Evolutionary conservation across 2,113 vertebrate species (phyloP), one percentile per base, ranked within the genome.

Genomic region (Oncorhynchus mykiss): DNA sequence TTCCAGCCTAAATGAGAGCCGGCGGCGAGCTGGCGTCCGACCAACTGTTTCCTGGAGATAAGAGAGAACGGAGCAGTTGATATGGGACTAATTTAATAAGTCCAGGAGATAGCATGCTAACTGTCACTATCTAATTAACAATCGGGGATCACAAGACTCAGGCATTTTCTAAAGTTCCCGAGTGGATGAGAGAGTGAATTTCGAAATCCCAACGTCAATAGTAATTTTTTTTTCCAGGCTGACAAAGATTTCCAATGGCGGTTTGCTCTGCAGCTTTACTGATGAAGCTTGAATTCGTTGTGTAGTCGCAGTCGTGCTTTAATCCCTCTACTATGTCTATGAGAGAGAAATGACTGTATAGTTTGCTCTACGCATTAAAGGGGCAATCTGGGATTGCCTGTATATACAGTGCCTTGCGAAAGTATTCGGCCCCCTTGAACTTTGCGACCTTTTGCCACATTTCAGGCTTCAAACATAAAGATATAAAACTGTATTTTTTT

Each of bases 31-130:
- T 91, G 91, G 88, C 90, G 80, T 72, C 79, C 49, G 84, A 82
- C 88, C 90, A 90, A 91, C 90, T 92, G 91, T 86, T 91, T 91
- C 82, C 76, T 39, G 64, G 80, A 89, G 92, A 93, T 92, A 92
- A 91, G 83, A 72, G 75, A 72, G 72, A 80, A 84, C 71, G 54
- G 83, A 85, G 72, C 79, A 70, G 88, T 86, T 84, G 85, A 77
- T 77, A 84, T 79, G 79, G 78, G 80, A 77, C 66, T 78, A 88
- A 90, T 90, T 77, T 88, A 92, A 89, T 84, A 88, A 87, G 76
- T 80, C 83, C 68, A 71, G 76, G 80, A 84, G 82, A 86, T 71
- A 75, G 78, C 77, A 81, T 75, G 84, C 87, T 85, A 85, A 84
- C 78, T 69, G 76, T 54, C 51, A 18, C 77, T 88, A 90, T 91